Evolutionary conservation across 1,140 invertebrate species (phyloP), one percentile per base, ranked within the genome.

Genomic region (Callitettix versicolor): DNA sequence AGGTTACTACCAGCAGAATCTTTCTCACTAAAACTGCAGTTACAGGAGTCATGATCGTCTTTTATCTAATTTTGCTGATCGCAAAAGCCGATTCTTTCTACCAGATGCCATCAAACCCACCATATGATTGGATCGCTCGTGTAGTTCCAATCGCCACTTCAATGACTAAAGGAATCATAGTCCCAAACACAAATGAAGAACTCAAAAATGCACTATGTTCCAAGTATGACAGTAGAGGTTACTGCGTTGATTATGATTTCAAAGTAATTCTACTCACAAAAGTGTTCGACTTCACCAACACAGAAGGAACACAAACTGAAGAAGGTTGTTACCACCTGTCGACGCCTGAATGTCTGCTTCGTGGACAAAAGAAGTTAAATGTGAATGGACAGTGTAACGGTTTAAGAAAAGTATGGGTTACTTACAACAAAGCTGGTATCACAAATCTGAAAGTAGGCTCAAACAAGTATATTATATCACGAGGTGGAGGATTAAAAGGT

Each of bases 351-450:
- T 48, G 21, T 22, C 5, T 3, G 1, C n/a, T n/a, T 20, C 9
- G 26, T 7, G 46, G 46, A 30, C 46, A 48, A 30, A 12, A 30
- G 24, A 24, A 48, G n/a, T 18, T 48, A n/a, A 48, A 48, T 30
- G 14, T 48, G 5, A 48, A 48, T 18, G n/a, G 26, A 2, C 46
- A 48, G 24, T 48, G 46, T 30, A 18, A 48, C 17, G 46, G 46
- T 7, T 26, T 48, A 14, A n/a, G 14, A 48, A 22, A 22, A 4
- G 30, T 26, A 30, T 7, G 7, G 1, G 24, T 48, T 14, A 48
- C 4, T 3, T 52, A 52, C 49, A 21, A 34, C 34, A 17, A 7
- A 24, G 49, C 49, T 7, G 49, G 49, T 3, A 36, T 14, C 2
- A 18, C 3, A 14, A 15, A 15, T 3, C 14, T 52, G 14, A n/a